A percentile compares a stretch with the other conserved stretches of the same genome.
Evolutionary conservation across 2,888 invertebrate species (phyloP).

Genomic region (Alsophila aescularia): DNA sequence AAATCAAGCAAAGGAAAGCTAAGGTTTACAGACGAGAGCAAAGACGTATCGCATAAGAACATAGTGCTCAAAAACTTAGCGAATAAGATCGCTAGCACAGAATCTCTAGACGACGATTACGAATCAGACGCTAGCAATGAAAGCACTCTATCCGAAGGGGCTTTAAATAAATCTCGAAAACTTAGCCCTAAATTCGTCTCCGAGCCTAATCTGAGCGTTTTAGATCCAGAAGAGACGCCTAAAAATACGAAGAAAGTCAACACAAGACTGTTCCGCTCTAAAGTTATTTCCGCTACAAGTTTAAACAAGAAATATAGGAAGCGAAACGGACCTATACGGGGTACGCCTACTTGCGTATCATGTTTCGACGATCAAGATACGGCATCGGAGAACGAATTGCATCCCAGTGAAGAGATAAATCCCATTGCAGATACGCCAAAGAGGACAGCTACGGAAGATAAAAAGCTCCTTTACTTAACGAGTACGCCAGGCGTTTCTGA

Average conservation of each 20-base stretch:
- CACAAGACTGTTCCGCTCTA: constrained; percentile 72
- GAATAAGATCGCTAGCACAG: constrained; percentile 72
- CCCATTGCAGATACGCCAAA: constrained; percentile 59
- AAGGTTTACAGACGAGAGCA: constrained; percentile 63
- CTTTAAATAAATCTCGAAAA: constrained; percentile 64
- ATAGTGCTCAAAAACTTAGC: constrained; percentile 77
- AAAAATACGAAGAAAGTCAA: constrained; percentile 69
- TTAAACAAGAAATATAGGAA: constrained; percentile 76
- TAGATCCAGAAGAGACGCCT: constrained; percentile 73
- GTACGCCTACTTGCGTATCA: constrained; percentile 76
- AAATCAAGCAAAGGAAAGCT: constrained; percentile 69
- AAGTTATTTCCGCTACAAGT: constrained; percentile 61
- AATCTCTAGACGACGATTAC: constrained; percentile 69
- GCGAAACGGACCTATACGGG: constrained; percentile 53
- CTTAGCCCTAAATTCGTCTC: constrained; percentile 78
- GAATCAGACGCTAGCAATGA: constrained; percentile 76
- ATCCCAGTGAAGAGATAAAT: constrained; percentile 36
- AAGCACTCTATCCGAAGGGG: constrained; percentile 76
- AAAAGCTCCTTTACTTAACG: constrained; percentile 65
- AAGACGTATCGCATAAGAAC: constrained; percentile 76
- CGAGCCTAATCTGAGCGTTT: constrained; percentile 74
- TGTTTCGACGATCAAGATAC: constrained; percentile 76
- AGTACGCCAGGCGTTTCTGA: constrained; percentile 75
- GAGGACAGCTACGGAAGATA: constrained; percentile 47
- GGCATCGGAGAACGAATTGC: constrained; percentile 50